These are phyloP conservation scores for Meda fulgida DNA, from an alignment of 2,797 vertebrate genomes.

Conservation along the genomic window DNA sequence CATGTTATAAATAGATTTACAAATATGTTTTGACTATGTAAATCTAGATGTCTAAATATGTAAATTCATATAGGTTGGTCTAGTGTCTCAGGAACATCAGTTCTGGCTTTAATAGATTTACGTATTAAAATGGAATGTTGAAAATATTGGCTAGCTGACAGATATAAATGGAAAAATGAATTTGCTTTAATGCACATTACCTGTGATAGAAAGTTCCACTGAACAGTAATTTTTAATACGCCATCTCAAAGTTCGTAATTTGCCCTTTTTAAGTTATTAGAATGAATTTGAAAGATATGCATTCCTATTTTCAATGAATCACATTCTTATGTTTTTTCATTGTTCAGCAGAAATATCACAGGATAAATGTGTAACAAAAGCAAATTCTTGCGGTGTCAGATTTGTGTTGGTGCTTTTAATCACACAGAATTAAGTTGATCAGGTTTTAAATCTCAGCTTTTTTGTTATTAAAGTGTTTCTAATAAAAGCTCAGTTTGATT, in stretches of 20 bases:
- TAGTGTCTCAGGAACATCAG: slow-evolving; percentile 58
- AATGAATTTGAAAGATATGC: slow-evolving; percentile 22
- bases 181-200: slow-evolving; percentile 15
- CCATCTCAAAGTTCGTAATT: neutral
- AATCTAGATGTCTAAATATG: slow-evolving; percentile 35
- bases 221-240: neutral
- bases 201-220: slow-evolving; percentile 10
- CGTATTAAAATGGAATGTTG: slow-evolving; percentile 35
- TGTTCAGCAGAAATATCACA: slow-evolving; percentile 69
- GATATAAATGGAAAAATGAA: neutral
- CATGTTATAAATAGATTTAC: slow-evolving; percentile 40
- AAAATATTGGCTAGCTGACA: slow-evolving; percentile 16
- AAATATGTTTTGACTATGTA: slow-evolving; percentile 38
- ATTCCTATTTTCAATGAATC: slow-evolving; percentile 44
- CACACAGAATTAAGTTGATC: slow-evolving; percentile 70
- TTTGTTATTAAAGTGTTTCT: slow-evolving; percentile 79
- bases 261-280: slow-evolving; percentile 36
- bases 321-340: slow-evolving; percentile 56
- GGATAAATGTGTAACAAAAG: slow-evolving; percentile 80
- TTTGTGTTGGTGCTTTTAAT: slow-evolving; percentile 81
- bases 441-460: slow-evolving; percentile 70
- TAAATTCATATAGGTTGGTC: slow-evolving; percentile 29
- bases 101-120: slow-evolving; percentile 39
- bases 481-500: slow-evolving; percentile 46
- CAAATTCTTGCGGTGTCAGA: slow-evolving; percentile 67